Percentiles rank a stretch among this genome's conserved stretches.
Conservation (phyloP, 1,140 invertebrate species). For the Atta texana region DNA sequence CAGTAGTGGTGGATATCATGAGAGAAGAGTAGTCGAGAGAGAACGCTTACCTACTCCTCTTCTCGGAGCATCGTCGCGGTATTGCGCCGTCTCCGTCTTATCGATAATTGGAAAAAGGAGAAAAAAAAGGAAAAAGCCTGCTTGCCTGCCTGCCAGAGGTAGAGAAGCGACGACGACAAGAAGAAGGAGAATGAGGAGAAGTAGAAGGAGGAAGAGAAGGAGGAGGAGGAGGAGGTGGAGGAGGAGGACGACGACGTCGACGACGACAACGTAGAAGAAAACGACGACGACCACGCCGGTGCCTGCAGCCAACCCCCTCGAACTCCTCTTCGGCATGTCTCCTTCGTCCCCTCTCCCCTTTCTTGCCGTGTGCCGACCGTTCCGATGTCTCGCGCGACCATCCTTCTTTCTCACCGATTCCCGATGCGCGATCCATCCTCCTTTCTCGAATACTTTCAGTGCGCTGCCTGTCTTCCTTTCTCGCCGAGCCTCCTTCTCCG, state of each 20-base stretch:
- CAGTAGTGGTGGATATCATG: slow-evolving; percentile 59
- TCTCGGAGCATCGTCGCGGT: slow-evolving; percentile 64
- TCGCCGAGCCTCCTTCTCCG: slow-evolving; percentile 56
- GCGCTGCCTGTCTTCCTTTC: slow-evolving; percentile 51
- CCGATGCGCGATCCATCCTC: slow-evolving; percentile 57
- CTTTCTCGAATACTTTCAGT: slow-evolving; percentile 58
- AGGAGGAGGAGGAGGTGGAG: slow-evolving; percentile 24
- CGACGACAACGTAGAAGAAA: slow-evolving; percentile 40
- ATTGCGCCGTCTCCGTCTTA: slow-evolving; percentile 82
- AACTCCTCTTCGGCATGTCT: slow-evolving; percentile 60
- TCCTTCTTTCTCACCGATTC: slow-evolving; percentile 68
- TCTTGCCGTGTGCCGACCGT: slow-evolving; percentile 18
- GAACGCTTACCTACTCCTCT: slow-evolving; percentile 56
- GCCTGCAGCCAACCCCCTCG: slow-evolving; percentile 59
- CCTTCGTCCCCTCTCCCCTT: slow-evolving; percentile 37
- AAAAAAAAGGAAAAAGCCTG: slow-evolving; percentile 63
- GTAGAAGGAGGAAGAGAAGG: slow-evolving; percentile 51
- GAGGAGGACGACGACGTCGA: slow-evolving; percentile 27
- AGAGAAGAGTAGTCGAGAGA: slow-evolving; percentile 63
- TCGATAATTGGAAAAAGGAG: slow-evolving; percentile 83
- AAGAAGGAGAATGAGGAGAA: slow-evolving; percentile 22
- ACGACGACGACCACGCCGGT: slow-evolving; percentile 63
- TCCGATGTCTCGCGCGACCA: slow-evolving; percentile 41
- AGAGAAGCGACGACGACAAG: slow-evolving; percentile 35
- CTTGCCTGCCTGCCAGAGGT: slow-evolving; percentile 21